Evolutionary conservation across 2,797 vertebrate species (phyloP), one percentile per base, ranked within the genome.

Genomic region (Diglossa cyanea): DNA sequence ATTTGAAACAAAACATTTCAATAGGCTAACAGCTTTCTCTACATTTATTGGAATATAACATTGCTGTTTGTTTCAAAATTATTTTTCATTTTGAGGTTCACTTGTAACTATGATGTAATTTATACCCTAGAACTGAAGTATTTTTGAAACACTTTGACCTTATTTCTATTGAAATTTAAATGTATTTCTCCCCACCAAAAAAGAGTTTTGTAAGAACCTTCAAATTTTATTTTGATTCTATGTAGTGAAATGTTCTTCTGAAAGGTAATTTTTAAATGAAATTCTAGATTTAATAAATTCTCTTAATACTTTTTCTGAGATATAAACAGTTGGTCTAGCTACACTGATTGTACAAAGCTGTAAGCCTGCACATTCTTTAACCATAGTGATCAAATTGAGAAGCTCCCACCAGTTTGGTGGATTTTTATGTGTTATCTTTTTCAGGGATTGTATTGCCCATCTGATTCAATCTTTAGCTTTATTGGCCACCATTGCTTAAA

Each of bases 1-100:
- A 86, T 90, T 92, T 90, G 66, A 80, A 95, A 93, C n/a, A 88
- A 95, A 94, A 20, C 23, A 78, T 75, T 88, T 84, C 54, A 90
- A 19, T 50, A 51, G 28, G 16, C 50, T 90, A 10, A 39, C 26
- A 74, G 18, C 10, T 88, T 72, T 88, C 50, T 73, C 14, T 76
- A 53, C 16, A 14, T 85, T 86, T 87, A 42, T 51, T 72, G 58
- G n/a, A 86, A 40, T 58, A 47, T 58, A 66, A 68, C 14, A 3
- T 66, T 58, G 19, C 9, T 55, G 13, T 45, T 80, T 63, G 20
- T 39, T 95, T 90, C 30, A 88, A 86, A 90, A 65, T 86, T 71
- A 26, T 60, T 78, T 77, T 86, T 83, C 17, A 35, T 77, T 80
- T 72, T 90, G 47, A 68, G 19, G 6, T 84, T 81, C 21, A 45